These are phyloP conservation scores for Nerophis lumbriciformis DNA, from an alignment of 2,113 vertebrate species.

Conservation along the genomic window DNA sequence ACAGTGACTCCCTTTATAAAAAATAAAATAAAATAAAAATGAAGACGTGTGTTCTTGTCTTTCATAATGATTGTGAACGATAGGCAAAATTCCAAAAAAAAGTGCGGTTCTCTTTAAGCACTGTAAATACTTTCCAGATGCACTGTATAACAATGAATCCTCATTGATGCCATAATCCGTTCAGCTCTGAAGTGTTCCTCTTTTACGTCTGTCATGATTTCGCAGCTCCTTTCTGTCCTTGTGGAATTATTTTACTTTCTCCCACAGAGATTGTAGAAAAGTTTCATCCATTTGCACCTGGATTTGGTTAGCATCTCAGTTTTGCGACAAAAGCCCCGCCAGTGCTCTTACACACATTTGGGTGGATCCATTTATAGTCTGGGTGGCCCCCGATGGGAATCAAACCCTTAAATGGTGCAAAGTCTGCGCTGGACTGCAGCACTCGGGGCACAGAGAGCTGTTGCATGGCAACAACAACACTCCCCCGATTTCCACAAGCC, in stretches of 20 bases:
- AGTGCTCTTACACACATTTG: slow-evolving; percentile 36
- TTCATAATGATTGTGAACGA: too few species aligned
- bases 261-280: background rate
- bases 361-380: slow-evolving; percentile 50
- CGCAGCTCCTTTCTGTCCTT: too few species aligned
- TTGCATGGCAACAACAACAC: slow-evolving; percentile 18
- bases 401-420: slow-evolving; percentile 63
- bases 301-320: slow-evolving; percentile 6
- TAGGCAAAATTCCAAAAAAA: too few species aligned
- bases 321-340: slow-evolving; percentile 14
- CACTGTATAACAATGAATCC: too few species aligned
- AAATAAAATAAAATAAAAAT: too few species aligned
- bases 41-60: too few species aligned
- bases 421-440: slow-evolving; percentile 45
- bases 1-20: too few species aligned
- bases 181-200: too few species aligned
- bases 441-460: slow-evolving; percentile 21
- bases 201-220: too few species aligned
- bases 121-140: too few species aligned
- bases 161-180: too few species aligned
- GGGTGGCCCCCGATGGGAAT: slow-evolving; percentile 49
- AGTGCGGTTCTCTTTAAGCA: too few species aligned
- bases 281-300: background rate
- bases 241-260: background rate
- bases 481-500: slow-evolving; percentile 44